Evolutionary conservation across 2,888 invertebrate genomes (phyloP).

Genomic region (Agonopterix heracliana): DNA sequence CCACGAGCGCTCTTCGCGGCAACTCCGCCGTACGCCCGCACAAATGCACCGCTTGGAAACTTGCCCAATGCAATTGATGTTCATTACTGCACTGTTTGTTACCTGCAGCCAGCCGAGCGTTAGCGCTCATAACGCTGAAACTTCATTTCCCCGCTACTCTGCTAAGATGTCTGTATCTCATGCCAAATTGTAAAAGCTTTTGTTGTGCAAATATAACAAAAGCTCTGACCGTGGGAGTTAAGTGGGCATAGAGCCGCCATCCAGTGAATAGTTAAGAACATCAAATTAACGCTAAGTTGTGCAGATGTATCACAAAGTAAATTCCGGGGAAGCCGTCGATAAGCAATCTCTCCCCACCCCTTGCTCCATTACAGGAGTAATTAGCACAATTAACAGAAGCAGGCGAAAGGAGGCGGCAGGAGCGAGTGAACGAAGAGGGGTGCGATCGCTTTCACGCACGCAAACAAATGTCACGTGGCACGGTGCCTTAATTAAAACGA

Average conservation of each 20-base stretch:
- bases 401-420: slow-evolving; percentile 27
- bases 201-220: neutral
- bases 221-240: neutral
- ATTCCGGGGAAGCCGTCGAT: slow-evolving; percentile 65
- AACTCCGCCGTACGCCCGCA: slow-evolving; percentile 32
- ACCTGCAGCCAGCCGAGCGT: slow-evolving; percentile 25
- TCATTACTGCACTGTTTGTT: slow-evolving; percentile 47
- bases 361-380: slow-evolving; percentile 75
- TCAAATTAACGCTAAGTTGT: slow-evolving; percentile 41
- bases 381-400: slow-evolving; percentile 75
- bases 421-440: slow-evolving; percentile 29
- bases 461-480: slow-evolving; percentile 76
- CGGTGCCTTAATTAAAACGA: slow-evolving; percentile 75
- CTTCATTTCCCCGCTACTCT: slow-evolving; percentile 2
- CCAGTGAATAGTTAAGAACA: slow-evolving; percentile 33
- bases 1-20: slow-evolving; percentile 40
- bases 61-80: slow-evolving; percentile 54
- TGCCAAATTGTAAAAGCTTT: slow-evolving; percentile 6
- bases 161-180: slow-evolving; percentile 4
- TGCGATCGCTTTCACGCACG: slow-evolving; percentile 72
- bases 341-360: slow-evolving; percentile 70
- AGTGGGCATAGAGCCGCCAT: slow-evolving; percentile 6
- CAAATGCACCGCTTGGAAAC: slow-evolving; percentile 49
- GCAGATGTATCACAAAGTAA: slow-evolving; percentile 56
- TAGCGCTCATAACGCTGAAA: slow-evolving; percentile 12